Base-by-base conservation (phyloP, 2,888 invertebrate species). In the Sturmia bella region DNA sequence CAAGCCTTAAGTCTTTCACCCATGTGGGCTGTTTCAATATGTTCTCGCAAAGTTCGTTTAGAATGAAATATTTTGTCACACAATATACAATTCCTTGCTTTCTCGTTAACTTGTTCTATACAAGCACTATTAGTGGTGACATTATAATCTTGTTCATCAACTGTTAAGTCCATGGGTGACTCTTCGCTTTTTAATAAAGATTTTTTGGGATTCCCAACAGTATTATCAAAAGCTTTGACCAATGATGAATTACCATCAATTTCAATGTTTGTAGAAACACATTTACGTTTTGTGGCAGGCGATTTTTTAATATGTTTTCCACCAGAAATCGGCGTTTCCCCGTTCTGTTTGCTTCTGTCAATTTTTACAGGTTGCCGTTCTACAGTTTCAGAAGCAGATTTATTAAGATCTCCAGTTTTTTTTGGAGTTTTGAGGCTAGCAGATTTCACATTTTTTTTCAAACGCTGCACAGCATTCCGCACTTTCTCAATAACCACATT, bases 1-100 rank as follows among this genome's bases (percentile, higher is more conserved):
- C 84, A 85, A 21, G 83, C 63, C 12, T 83, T 77, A 52, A 81
- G 63, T 15, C 77, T 61, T 37, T 84, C 80, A 9, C 83, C 80
- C 76, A 83, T 70, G 37, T 84, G 84, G 17, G 73, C 76, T 24
- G 54, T 64, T 21, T 76, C 75, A 24, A 84, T 83, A 48, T 83
- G 84, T 15, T 59, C 73, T 1, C 81, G 70, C 9, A 83, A 61
- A 3, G 19, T 3, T 3, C 45, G 41, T 39, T 82, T 82, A 17
- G 77, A 37, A 32, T 54, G 39, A 39, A 74, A 82, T 37, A 9
- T 15, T 32, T 82, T 70, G 2, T 27, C 82, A 27, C 82, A 82
- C 13, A 82, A 52, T 5, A 70, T 74, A 13, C 82, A 82, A 52
- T 81, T 74, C 5, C 37, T 21, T 0, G 24, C 37, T 64, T 77